These are phyloP conservation scores for Rhabdophis nuchalis DNA, from an alignment of 2,797 vertebrate genomes.

Conservation along the genomic window DNA sequence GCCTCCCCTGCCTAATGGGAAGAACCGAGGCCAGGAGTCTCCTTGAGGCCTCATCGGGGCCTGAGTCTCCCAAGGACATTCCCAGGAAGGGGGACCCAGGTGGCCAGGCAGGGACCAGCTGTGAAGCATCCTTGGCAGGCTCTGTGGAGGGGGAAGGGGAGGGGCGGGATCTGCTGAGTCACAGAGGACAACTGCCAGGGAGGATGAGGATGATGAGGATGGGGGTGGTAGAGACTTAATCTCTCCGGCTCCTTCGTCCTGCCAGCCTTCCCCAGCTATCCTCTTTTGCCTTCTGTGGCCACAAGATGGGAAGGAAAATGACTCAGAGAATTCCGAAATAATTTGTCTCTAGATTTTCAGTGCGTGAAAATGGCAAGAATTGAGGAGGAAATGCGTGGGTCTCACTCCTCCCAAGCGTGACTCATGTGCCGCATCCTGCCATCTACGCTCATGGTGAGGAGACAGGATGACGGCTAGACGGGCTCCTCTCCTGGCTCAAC, in stretches of 20 bases:
- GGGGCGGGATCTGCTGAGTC: slow-evolving; percentile 2
- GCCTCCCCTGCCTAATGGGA: not conserved
- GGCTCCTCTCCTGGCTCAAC: fast-evolving
- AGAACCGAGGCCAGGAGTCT: not conserved
- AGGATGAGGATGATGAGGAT: too few species aligned
- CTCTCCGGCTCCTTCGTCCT: not conserved
- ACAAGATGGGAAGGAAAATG: not conserved
- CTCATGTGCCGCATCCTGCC: slow-evolving; percentile 55
- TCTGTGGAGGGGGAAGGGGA: not conserved
- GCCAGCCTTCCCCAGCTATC: too few species aligned
- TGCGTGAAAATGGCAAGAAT: not conserved
- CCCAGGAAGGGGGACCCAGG: not conserved
- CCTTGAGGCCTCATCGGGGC: not conserved
- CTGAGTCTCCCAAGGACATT: not conserved
- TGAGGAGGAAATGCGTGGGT: slow-evolving; percentile 22
- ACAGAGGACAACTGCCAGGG: not conserved
- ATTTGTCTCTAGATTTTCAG: not conserved
- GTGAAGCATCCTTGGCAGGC: not conserved
- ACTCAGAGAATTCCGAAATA: not conserved
- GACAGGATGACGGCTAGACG: slow-evolving; percentile 9
- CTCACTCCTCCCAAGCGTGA: slow-evolving; percentile 36
- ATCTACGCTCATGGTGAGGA: slow-evolving; percentile 18
- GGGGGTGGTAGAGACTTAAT: not conserved
- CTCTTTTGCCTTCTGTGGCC: not conserved
- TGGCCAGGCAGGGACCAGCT: not conserved